These are phyloP conservation scores for Sinocyclocheilus anshuiensis DNA, from an alignment of 2,113 vertebrate genomes.

Conservation along the genomic window DNA sequence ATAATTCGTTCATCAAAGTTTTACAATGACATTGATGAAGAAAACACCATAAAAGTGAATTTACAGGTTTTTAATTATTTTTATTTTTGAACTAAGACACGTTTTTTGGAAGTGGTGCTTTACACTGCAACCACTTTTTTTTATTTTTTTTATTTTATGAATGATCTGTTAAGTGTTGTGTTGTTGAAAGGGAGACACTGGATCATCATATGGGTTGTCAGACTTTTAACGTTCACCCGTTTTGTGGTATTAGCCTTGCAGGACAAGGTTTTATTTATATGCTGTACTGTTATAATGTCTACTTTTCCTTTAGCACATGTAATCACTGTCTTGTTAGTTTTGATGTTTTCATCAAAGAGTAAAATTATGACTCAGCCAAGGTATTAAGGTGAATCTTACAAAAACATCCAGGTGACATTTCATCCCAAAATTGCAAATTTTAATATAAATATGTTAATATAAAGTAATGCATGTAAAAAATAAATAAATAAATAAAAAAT, in stretches of 20 bases:
- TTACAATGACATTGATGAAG: not conserved
- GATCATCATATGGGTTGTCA: constrained; percentile 1
- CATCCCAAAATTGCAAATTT: not conserved
- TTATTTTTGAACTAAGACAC: not conserved
- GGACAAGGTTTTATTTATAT: constrained; percentile 69
- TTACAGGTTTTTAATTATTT: not conserved
- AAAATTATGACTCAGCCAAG: not conserved
- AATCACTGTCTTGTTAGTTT: not conserved
- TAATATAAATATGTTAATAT: too few species aligned
- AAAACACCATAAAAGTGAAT: not conserved
- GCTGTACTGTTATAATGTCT: constrained; percentile 19
- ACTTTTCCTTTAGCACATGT: not conserved
- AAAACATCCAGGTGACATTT: not conserved
- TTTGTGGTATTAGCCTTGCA: constrained; percentile 73
- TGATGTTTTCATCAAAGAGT: not conserved
- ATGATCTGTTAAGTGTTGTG: constrained; percentile 38
- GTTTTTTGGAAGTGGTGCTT: not conserved
- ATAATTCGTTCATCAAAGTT: not conserved
- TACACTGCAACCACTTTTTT: not conserved
- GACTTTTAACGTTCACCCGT: not conserved
- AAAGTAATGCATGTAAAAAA: too few species aligned
- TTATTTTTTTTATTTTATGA: not conserved
- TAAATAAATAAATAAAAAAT: too few species aligned
- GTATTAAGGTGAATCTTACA: constrained; percentile 8
- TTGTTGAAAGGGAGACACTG: constrained; percentile 43